A percentile compares a stretch with the other conserved stretches of the same genome.
phyloP scores from a whole-genome alignment of 1,140 invertebrate genomes.

The Drosophila gunungcola region DNA sequence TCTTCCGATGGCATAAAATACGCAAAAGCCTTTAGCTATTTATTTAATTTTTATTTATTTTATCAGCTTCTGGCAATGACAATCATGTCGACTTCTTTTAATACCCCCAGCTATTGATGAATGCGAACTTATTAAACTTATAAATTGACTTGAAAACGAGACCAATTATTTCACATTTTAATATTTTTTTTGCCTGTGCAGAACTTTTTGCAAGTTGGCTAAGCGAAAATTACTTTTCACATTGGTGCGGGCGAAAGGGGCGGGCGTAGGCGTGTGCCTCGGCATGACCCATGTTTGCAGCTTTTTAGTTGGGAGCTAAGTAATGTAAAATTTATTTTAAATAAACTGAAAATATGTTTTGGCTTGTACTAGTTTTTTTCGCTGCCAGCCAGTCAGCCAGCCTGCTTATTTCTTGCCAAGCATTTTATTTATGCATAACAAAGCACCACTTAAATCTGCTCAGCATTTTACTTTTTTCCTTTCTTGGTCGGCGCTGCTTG shows the following conservation, averaged over 20 bases:
- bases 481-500: conserved; percentile 37
- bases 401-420: conserved; percentile 70
- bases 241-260: conserved; percentile 19
- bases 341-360: conserved; percentile 82
- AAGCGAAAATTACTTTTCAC: conserved; percentile 73
- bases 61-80: background rate
- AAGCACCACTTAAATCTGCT: conserved; percentile 82
- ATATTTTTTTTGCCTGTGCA: conserved; percentile 14
- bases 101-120: background rate
- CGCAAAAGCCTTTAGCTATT: background rate
- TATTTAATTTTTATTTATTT: background rate
- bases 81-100: background rate
- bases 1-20: background rate
- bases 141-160: background rate
- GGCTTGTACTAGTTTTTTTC: conserved; percentile 20
- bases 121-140: background rate
- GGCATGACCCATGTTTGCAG: conserved; percentile 52
- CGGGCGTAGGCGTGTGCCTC: conserved; percentile 11
- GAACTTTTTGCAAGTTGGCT: conserved; percentile 42
- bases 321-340: conserved; percentile 83
- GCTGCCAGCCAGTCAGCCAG: conserved; percentile 13
- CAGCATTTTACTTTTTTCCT: conserved; percentile 53
- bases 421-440: conserved; percentile 84
- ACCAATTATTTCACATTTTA: background rate
- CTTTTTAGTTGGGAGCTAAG: conserved; percentile 64